Percentiles rank a stretch among this genome's conserved stretches.
Evolutionary conservation across 2,113 vertebrate genomes (phyloP).

Genomic region (Typhlomys cinereus): DNA sequence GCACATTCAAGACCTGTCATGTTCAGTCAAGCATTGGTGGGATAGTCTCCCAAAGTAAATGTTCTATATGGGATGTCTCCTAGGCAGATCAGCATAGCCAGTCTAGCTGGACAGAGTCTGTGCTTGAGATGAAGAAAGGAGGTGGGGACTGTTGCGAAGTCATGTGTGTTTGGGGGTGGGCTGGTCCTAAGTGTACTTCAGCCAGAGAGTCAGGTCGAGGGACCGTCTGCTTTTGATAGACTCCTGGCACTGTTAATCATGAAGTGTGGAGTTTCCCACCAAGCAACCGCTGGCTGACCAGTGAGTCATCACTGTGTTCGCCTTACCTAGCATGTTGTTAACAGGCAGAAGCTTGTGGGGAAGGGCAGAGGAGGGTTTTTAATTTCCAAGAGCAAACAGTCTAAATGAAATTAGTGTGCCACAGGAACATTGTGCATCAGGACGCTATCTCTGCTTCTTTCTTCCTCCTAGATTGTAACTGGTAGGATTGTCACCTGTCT

Average conservation of each 20-base stretch:
- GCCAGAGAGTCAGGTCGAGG: not conserved
- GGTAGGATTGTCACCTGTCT: not conserved
- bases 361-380: not conserved
- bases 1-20: not conserved
- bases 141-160: conserved; percentile 6
- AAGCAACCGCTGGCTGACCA: not conserved
- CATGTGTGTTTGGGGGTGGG: not conserved
- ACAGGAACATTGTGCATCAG: not conserved
- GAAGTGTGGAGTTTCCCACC: not conserved
- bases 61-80: conserved; percentile 10
- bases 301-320: not conserved
- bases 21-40: not conserved
- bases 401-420: conserved; percentile 8
- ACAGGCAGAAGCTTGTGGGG: not conserved
- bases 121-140: conserved; percentile 24
- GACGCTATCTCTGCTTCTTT: not conserved
- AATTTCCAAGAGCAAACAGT: not conserved
- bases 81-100: not conserved
- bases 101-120: conserved; percentile 6
- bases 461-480: not conserved
- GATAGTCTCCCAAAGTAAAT: conserved; percentile 43
- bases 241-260: not conserved
- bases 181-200: not conserved
- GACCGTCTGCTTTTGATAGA: not conserved
- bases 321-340: not conserved